Base-by-base conservation (phyloP, 2,797 vertebrate genomes). In the Lophotriccus pileatus region DNA sequence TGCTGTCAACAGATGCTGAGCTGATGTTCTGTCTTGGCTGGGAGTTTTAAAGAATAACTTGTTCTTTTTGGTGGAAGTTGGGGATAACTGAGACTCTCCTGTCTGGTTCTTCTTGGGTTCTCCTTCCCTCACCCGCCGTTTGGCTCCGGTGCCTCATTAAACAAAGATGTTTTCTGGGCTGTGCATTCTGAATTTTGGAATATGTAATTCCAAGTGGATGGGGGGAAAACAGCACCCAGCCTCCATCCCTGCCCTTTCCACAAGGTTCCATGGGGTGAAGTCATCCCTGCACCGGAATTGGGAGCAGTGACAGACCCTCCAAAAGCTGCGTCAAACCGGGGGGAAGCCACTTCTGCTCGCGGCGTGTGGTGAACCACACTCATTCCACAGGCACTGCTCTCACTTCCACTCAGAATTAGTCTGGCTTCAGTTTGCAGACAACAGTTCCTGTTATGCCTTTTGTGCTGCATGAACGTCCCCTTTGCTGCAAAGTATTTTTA, bases 361-460 rank as follows among this genome's bases (percentile, higher is more conserved):
- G 74, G 50, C 21, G 19, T 89, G 94, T 62, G 95, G 88, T 47
- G 84, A 96, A 63, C 74, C 83, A 49, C 64, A 17, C 66, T 93
- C 90, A 75, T 87, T 85, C 70, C 93, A 39, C 52, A 81, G 72
- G 69, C 87, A 9, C 68, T 91, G 36, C 72, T 74, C 89, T 91
- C 87, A 74, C 92, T 95, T 81, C 93, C 94, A 92, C 44, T 72
- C 25, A 8, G 12, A 60, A 53, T 27, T 70, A 68, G 50, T 34
- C 89, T 72, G 84, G 39, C 74, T 73, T 47, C 56, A 25, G 8
- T 15, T 39, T 72, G 5, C 95, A 85, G 62, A n/a, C 46, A 23
- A 12, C 10, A 0, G 22, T 25, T 96, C 87, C 89, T 89, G 87
- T 73, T 43, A 25, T 14, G 84, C 69, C 55, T 43, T 47, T 34